These are phyloP conservation scores for Diarsia rubi DNA, from an alignment of 2,888 invertebrate genomes.

Conservation along the genomic window DNA sequence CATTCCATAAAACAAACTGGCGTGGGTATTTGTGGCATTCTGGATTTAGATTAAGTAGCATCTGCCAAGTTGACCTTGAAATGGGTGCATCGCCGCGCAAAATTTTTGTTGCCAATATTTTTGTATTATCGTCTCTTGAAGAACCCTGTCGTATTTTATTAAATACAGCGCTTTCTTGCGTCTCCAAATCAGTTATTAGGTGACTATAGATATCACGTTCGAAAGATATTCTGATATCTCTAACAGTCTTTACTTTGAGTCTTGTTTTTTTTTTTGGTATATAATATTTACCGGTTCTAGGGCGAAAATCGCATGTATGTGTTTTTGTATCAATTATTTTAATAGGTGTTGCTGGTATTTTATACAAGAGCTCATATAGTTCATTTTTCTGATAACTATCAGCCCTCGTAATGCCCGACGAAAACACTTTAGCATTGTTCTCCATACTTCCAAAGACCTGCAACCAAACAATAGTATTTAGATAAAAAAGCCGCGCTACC, in stretches of 20 bases:
- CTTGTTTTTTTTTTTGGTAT: conserved; percentile 80
- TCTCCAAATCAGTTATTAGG: conserved; percentile 78
- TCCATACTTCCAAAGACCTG: conserved; percentile 73
- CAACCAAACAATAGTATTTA: conserved; percentile 57
- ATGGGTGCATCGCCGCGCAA: conserved; percentile 79
- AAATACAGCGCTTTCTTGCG: conserved; percentile 79
- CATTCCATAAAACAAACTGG: conserved; percentile 84
- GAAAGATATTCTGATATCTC: conserved; percentile 80
- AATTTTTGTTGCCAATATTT: conserved; percentile 77
- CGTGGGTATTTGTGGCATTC: conserved; percentile 73
- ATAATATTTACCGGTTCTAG: conserved; percentile 80
- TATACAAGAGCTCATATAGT: conserved; percentile 78
- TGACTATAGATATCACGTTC: conserved; percentile 81
- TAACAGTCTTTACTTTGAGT: conserved; percentile 84
- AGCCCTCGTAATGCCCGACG: conserved; percentile 78
- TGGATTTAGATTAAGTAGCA: conserved; percentile 85
- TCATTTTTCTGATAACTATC: conserved; percentile 72
- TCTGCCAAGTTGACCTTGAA: conserved; percentile 84
- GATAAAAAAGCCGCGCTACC: background rate
- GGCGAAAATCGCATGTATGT: conserved; percentile 75
- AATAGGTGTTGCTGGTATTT: conserved; percentile 76
- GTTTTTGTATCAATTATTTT: conserved; percentile 57
- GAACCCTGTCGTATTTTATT: conserved; percentile 82
- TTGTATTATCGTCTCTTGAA: conserved; percentile 78
- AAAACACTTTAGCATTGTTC: conserved; percentile 75